Evolutionary conservation across 2,113 vertebrate genomes (phyloP), one percentile per base, ranked within the genome.

Genomic region (Electrona antarctica): DNA sequence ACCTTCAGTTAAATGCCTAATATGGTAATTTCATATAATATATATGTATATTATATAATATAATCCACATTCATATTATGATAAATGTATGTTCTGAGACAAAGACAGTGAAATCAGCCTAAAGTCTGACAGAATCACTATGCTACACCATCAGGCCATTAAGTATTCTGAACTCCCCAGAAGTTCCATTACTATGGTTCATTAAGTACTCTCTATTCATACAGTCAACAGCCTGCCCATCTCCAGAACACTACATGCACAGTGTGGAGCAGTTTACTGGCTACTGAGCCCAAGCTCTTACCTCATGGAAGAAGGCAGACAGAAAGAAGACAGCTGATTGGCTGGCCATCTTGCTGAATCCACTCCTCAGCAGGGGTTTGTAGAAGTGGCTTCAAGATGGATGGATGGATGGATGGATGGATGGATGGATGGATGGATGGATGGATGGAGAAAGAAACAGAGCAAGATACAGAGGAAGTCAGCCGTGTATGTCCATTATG

Each of bases 301-400:
- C 96, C 95, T 98, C 96, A 0, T 97, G 96, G 82, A 98, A 97
- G 86, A 98, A 98, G 15, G 96, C 96, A 0, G 96, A 97, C 5
- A 91, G 82, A 15, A 97, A 87, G 90, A 97, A 97, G 33, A 98
- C 96, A 0, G 93, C 95, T 0, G 80, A 90, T 77, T 92, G 94
- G 60, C 95, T 94, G 1, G 88, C 45, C 59, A 93, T 94, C 83
- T 89, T 96, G 82, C 88, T 88, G 50, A 85, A 86, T 1, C 96
- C 96, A 46, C 60, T 85, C 67, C 89, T 94, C 7, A 97, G 75
- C 90, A 97, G 85, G 1, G 96, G 96, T 76, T 96, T 97, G 81
- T 97, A 97, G 87, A 98, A 97, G 72, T 98, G 96, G 54, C 96
- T 98, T 76, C 7, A 59, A 79, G 13, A 76, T 52, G 79, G n/a